These are phyloP conservation scores for Rhizoglyphus robini DNA, from an alignment of 1,140 invertebrate genomes.

Conservation along the genomic window DNA sequence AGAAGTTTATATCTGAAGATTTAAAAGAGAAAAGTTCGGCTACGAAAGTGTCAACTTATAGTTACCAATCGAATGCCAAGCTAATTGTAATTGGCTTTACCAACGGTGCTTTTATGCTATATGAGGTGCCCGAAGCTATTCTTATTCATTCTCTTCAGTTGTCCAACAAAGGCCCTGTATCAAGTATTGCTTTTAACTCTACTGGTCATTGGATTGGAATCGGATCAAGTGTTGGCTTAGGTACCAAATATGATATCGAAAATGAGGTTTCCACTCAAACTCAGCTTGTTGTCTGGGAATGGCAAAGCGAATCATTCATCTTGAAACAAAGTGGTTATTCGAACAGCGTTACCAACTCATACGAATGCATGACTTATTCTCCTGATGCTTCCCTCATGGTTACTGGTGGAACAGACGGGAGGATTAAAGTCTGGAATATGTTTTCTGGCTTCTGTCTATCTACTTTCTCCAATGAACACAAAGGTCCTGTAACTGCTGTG, in stretches of 20 bases:
- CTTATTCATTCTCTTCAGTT: slow-evolving; percentile 65
- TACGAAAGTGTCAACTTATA: slow-evolving; percentile 53
- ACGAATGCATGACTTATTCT: slow-evolving; percentile 75
- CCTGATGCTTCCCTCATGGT: slow-evolving; percentile 75
- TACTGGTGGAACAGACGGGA: slow-evolving; percentile 87
- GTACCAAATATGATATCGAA: slow-evolving; percentile 30
- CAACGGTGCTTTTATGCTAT: slow-evolving; percentile 69
- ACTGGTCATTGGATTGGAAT: slow-evolving; percentile 90
- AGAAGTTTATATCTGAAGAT: slow-evolving; percentile 56
- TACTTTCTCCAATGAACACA: slow-evolving; percentile 75
- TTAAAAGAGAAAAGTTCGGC: slow-evolving; percentile 39
- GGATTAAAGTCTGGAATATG: slow-evolving; percentile 91
- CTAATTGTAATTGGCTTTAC: slow-evolving; percentile 68
- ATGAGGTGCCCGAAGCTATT: slow-evolving; percentile 82
- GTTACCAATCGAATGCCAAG: slow-evolving; percentile 59
- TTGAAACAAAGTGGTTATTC: slow-evolving; percentile 93
- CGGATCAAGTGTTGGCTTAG: slow-evolving; percentile 50
- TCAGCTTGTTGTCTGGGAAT: slow-evolving; percentile 93
- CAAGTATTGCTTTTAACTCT: slow-evolving; percentile 54
- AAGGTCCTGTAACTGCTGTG: slow-evolving; percentile 59
- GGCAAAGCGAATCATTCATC: slow-evolving; percentile 96
- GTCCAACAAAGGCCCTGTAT: not conserved
- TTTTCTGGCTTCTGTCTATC: slow-evolving; percentile 80
- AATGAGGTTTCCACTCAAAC: slow-evolving; percentile 13
- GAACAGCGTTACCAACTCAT: slow-evolving; percentile 44